Percentiles rank a stretch among this genome's conserved stretches.
Evolutionary conservation across 2,113 vertebrate genomes (phyloP).

Genomic region (Ameiurus melas): DNA sequence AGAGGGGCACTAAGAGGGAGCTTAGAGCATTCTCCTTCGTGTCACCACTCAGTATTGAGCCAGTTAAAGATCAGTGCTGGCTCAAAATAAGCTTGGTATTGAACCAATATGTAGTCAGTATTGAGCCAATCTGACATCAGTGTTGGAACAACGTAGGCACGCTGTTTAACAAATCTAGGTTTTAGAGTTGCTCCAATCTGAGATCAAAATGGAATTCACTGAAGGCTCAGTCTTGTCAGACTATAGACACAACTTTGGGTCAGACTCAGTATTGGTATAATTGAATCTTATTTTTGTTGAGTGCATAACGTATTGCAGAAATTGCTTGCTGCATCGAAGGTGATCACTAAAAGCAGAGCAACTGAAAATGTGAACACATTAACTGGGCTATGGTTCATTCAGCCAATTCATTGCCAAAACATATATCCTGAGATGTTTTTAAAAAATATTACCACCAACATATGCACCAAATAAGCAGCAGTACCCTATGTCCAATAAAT

Average conservation of each 20-base stretch:
- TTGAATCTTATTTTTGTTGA: not conserved
- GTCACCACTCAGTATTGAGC: not conserved
- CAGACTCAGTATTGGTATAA: slow-evolving; percentile 3
- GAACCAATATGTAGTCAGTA: not conserved
- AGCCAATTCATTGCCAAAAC: not conserved
- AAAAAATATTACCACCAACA: not conserved
- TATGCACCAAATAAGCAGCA: not conserved
- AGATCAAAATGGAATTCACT: not conserved
- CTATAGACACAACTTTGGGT: not conserved
- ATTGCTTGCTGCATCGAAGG: not conserved
- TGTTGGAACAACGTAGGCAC: not conserved
- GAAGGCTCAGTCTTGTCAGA: not conserved
- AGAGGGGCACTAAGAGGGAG: not conserved
- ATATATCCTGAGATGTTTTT: not conserved
- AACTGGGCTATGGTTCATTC: not conserved
- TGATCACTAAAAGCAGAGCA: too few relatives aligned
- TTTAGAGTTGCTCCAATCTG: not conserved
- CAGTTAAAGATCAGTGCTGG: not conserved
- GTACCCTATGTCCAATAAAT: not conserved
- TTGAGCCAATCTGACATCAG: not conserved
- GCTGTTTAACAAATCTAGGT: not conserved
- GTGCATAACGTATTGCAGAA: not conserved
- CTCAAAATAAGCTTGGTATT: not conserved
- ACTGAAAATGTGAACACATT: not conserved
- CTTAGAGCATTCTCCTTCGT: not conserved